phyloP scores from a whole-genome alignment of 2,113 vertebrate species.

The Cygnus atratus region DNA sequence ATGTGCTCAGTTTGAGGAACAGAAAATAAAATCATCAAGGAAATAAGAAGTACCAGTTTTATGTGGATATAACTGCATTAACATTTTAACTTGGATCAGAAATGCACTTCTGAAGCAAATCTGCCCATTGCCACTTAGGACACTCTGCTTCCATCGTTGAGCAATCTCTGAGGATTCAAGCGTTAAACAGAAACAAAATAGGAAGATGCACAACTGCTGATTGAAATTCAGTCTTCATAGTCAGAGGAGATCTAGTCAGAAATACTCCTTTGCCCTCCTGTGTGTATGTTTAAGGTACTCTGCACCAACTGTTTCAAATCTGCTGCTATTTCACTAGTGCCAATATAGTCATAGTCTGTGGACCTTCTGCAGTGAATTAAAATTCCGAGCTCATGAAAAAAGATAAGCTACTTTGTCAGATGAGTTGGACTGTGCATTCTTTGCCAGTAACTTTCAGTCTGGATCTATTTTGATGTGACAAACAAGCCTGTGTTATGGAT shows the following conservation, averaged over 20 bases:
- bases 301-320: not conserved
- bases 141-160: not conserved
- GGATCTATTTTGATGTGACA: not conserved
- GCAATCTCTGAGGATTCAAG: not conserved
- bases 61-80: not conserved
- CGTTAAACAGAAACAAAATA: not conserved
- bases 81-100: not conserved
- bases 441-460: not conserved
- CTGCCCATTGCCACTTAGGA: not conserved
- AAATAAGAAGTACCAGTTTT: not conserved
- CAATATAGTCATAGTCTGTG: not conserved
- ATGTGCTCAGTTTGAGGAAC: not conserved
- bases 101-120: not conserved
- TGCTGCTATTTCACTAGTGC: not conserved
- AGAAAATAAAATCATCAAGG: not conserved
- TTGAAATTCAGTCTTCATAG: not conserved
- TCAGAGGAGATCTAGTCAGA: not conserved
- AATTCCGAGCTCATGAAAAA: not conserved
- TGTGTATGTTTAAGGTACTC: not conserved
- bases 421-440: accelerated
- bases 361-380: not conserved
- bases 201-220: not conserved
- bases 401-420: not conserved
- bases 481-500: not conserved
- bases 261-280: not conserved